Evolutionary conservation across 2,113 vertebrate species (phyloP), one percentile per base, ranked within the genome.

Genomic region (Polypterus senegalus): DNA sequence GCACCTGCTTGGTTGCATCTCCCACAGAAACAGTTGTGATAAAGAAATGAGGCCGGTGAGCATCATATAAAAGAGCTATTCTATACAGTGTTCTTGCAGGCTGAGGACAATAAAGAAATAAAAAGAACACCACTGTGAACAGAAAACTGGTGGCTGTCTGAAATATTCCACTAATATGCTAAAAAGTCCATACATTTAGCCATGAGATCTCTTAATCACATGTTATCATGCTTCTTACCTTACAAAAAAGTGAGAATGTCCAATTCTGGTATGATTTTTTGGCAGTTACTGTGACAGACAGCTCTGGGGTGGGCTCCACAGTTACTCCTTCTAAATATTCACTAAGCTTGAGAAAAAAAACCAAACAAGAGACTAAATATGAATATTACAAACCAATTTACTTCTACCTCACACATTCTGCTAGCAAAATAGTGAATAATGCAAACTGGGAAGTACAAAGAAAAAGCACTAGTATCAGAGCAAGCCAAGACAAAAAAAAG

Each of bases 1-100:
- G 87, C 63, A 89, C 83, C 70, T 93, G 89, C 72, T 84, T 81
- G 62, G 79, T 81, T 62, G 82, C 75, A 69, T 90, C 95, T 65
- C 85, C 93, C 48, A 89, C 86, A 70, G 92, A 91, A 81, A 99
- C 92, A 58, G 88, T 89, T 66, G 86, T 83, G 69, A 99, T 92
- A 81, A 83, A 94, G 66, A 99, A 99, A 80, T 99, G 95, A 62
- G 96, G 95, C 58, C 95, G 89, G 80, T 99, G 93, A 73, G 96
- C 94, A 66, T 99, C 96, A 5, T 99, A 98, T 52, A 99, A 92
- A 77, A 99, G 79, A 60, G 94, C 96, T 66, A 97, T 92, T 60
- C 93, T 91, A 71, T 83, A 88, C 69, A 99, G 83, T 76, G 89
- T 91, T 79, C 92, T 89, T 66, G 91, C 87, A 71, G 96, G 95